phyloP scores from a whole-genome alignment of 2,888 invertebrate genomes.

The Xanthia togata region DNA sequence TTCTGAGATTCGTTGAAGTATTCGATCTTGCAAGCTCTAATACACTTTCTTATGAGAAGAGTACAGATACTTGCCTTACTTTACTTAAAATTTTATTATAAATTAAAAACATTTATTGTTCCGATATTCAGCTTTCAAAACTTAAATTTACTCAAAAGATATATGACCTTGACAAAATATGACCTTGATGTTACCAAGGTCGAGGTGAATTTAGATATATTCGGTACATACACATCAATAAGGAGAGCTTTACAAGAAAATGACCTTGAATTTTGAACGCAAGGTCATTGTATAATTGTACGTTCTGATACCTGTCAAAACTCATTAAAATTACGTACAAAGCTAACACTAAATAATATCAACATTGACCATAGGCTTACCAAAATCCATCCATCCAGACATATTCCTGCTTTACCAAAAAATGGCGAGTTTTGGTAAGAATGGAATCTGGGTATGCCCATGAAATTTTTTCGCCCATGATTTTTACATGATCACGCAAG shows the following conservation, averaged over 20 bases:
- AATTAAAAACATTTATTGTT: constrained; percentile 34
- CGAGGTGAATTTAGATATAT: not conserved
- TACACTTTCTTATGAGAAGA: constrained; percentile 59
- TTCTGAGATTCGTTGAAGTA: constrained; percentile 63
- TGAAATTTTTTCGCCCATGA: not conserved
- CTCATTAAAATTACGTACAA: constrained; percentile 35
- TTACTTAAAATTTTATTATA: constrained; percentile 34
- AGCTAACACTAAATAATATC: constrained; percentile 51
- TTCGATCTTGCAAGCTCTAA: constrained; percentile 62
- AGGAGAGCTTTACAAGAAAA: constrained; percentile 21
- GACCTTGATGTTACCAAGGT: constrained; percentile 30
- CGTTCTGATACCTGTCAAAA: constrained; percentile 37
- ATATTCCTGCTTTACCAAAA: constrained; percentile 1
- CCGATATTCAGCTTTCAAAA: constrained; percentile 41
- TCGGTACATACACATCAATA: not conserved
- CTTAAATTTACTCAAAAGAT: constrained; percentile 2
- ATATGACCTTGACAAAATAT: constrained; percentile 1
- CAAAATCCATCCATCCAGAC: not conserved
- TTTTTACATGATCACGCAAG: constrained; percentile 95
- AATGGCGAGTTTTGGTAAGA: constrained; percentile 7
- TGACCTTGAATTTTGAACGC: constrained; percentile 2
- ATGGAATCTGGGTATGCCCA: not conserved
- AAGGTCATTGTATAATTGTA: constrained; percentile 11
- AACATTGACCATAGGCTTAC: constrained; percentile 24
- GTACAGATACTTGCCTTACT: constrained; percentile 51